Conservation (phyloP, 2,113 vertebrate genomes). For the Aegithalos caudatus region DNA sequence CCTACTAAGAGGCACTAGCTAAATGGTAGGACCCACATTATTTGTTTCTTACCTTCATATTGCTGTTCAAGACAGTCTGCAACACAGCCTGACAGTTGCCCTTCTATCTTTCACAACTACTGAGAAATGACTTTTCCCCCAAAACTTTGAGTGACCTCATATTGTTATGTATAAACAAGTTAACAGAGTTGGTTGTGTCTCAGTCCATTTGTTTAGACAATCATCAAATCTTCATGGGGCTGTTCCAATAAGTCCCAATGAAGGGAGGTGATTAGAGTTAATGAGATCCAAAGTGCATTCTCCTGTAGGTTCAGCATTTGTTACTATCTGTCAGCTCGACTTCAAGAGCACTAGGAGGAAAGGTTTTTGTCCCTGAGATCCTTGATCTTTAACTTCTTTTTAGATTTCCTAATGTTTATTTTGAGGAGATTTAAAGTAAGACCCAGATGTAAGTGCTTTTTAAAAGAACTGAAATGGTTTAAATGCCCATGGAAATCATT, state of each 20-base stretch:
- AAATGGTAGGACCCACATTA: not conserved
- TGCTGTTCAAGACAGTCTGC: not conserved
- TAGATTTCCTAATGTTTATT: not conserved
- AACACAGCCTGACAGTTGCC: not conserved
- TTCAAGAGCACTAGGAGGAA: not conserved
- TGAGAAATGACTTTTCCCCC: not conserved
- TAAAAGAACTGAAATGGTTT: not conserved
- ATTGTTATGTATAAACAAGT: not conserved
- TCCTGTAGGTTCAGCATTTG: not conserved
- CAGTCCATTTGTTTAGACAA: not conserved
- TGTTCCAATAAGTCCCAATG: not conserved
- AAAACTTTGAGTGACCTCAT: not conserved
- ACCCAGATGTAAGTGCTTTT: not conserved
- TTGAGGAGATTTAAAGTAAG: not conserved
- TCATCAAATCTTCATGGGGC: not conserved
- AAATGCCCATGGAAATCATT: not conserved
- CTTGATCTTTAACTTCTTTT: conserved; percentile 18
- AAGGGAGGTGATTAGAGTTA: not conserved
- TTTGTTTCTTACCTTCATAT: not conserved
- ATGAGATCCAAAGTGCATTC: not conserved
- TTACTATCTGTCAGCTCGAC: not conserved
- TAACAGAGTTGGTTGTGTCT: not conserved
- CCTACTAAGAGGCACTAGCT: not conserved
- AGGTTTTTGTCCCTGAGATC: not conserved
- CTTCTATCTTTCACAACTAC: not conserved